A percentile compares a stretch with the other conserved stretches of the same genome.
phyloP scores from a whole-genome alignment of 2,113 vertebrate genomes.

The Calidris pugnax region DNA sequence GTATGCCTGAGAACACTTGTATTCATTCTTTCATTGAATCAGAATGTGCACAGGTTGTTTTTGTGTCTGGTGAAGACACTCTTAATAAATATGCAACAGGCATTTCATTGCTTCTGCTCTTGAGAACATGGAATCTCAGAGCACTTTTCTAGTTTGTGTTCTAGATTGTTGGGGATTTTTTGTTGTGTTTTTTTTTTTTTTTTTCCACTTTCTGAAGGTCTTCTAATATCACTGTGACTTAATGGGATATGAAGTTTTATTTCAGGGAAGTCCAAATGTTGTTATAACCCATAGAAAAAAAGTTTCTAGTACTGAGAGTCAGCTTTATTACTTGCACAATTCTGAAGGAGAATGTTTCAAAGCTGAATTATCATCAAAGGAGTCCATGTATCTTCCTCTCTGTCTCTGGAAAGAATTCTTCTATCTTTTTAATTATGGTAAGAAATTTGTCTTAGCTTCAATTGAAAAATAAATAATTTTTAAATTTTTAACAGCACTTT shows the following conservation, averaged over 20 bases:
- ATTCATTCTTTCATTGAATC: not conserved
- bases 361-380: not conserved
- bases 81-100: not conserved
- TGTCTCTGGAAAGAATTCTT: not conserved
- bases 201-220: not conserved
- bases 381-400: not conserved
- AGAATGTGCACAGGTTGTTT: accelerated
- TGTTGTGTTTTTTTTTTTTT: not conserved
- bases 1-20: not conserved
- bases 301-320: not conserved
- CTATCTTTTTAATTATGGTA: not conserved
- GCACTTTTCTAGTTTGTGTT: not conserved
- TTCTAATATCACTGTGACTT: not conserved
- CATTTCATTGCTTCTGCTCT: not conserved
- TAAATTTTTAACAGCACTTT: not conserved
- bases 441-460: not conserved
- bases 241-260: not conserved
- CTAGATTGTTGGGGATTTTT: not conserved
- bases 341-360: not conserved
- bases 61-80: not conserved
- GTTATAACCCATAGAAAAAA: not conserved
- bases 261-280: not conserved
- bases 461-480: not conserved
- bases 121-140: not conserved
- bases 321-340: not conserved